Percentiles rank a stretch among this genome's conserved stretches.
Conservation (phyloP, 2,797 vertebrate genomes). For the Lophura swinhoii region DNA sequence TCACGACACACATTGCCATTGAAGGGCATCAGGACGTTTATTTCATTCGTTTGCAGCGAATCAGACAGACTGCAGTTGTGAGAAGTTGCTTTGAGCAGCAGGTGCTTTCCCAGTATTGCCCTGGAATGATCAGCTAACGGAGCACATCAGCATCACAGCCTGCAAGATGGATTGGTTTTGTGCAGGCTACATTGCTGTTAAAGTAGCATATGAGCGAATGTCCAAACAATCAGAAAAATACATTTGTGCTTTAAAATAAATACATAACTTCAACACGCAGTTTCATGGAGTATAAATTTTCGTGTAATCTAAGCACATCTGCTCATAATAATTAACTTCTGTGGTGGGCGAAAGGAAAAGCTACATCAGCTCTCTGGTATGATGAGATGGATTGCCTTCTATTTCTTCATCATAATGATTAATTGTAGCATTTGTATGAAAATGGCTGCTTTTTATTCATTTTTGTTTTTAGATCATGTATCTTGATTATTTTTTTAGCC, state of each 20-base stretch:
- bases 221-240: slow-evolving; percentile 23
- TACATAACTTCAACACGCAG: slow-evolving; percentile 34
- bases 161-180: not conserved
- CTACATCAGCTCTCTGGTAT: slow-evolving; percentile 65
- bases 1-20: fast-evolving
- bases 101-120: not conserved
- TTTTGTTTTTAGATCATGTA: slow-evolving; percentile 56
- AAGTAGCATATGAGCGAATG: not conserved
- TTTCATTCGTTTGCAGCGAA: not conserved
- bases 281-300: slow-evolving; percentile 73
- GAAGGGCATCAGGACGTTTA: fast-evolving
- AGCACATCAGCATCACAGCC: not conserved
- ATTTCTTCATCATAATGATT: slow-evolving; percentile 77
- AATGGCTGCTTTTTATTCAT: slow-evolving; percentile 70
- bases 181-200: fast-evolving
- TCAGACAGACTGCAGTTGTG: fast-evolving
- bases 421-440: slow-evolving; percentile 69
- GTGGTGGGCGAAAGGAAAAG: slow-evolving; percentile 70
- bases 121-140: not conserved
- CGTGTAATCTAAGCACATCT: slow-evolving; percentile 78
- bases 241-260: slow-evolving; percentile 39
- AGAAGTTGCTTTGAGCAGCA: not conserved
- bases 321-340: slow-evolving; percentile 78
- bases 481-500: slow-evolving; percentile 27
- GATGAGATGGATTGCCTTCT: slow-evolving; percentile 68